Evolutionary conservation across 2,797 vertebrate species (phyloP), one percentile per base, ranked within the genome.

Genomic region (Phoebastria nigripes): DNA sequence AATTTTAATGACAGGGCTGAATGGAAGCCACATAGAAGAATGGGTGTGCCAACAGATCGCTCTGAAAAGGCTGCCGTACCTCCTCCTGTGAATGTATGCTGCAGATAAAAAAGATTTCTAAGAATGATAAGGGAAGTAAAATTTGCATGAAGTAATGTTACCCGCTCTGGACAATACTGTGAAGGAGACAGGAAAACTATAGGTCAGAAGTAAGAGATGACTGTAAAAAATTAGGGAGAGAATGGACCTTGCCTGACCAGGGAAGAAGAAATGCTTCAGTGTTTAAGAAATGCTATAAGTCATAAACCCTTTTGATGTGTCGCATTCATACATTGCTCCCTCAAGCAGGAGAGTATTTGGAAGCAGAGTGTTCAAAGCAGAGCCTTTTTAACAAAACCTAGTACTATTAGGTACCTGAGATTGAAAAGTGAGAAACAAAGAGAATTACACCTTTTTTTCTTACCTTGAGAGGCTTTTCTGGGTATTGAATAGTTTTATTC

Each of bases 31-130:
- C 3, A 4, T 15, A 63, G 29, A 86, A 73, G 59, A 82, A 77
- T 63, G 67, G 37, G 6, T 73, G 63, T 93, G 71, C 49, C 83
- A 77, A 61, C 54, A 22, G 80, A 79, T 62, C 82, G 39, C 55
- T 92, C 73, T 84, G 73, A 77, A 73, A 58, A 91, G 29, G 33
- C 81, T 92, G 17, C 24, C 0, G 1, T 84, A 71, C 12, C 46
- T 69, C 31, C n/a, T 77, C 5, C 44, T 92, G 41, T 92, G 74
- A 87, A 71, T 67, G 63, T 67, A 52, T 51, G 19, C 41, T 77
- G 72, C 35, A 82, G 73, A 94, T 87, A 95, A 90, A 25, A 74
- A 58, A 59, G 85, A 87, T 87, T 94, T 89, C 52, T 82, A 41
- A 72, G 86, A 96, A 85, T 41, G 15, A 79, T 87, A 86, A 41